Base-by-base conservation (phyloP, 2,888 invertebrate genomes). In the Orgyia antiqua region DNA sequence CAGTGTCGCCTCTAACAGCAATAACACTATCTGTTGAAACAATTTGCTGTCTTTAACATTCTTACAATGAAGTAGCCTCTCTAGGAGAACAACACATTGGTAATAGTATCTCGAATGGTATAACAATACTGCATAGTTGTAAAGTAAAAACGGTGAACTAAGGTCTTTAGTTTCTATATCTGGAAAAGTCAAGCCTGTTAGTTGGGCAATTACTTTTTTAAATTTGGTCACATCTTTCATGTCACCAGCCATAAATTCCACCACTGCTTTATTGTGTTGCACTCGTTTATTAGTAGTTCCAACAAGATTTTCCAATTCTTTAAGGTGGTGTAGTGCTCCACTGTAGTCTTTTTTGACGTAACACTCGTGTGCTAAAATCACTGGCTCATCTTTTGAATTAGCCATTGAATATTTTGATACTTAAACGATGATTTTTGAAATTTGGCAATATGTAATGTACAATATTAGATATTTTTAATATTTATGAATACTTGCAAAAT, bases 251-350 rank as follows among this genome's bases (percentile, higher is more conserved):
- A 92, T 94, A 71, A 93, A 96, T 60, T 95, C 94, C 0, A 91
- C 91, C 0, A 97, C 91, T 13, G 93, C 92, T 74, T 93, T 93
- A 65, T 98, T 97, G 58, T 95, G 95, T 24, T 89, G 87, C 1
- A 95, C 90, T 63, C 94, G 91, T 39, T 92, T 89, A 71, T 94
- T 94, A 37, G 88, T 88, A 0, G 88, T 88, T 28, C 91, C 83
- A 34, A 71, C 63, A 3, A 89, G 58, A 13, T 68, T 70, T 60
- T 92, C 91, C 39, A 95, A 68, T 63, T 92, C 92, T 39, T 86
- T 89, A 45, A 95, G 79, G 45, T 88, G 77, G 45, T 88, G 87
- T 7, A 92, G 65, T 31, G 92, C 90, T 6, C 82, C 70, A 9
- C 76, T 56, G 58, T 89, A 93, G 42, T 92, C 90, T 43, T 89